Evolutionary conservation across 2,797 vertebrate genomes (phyloP), one percentile per base, ranked within the genome.

Genomic region (Centroberyx gerrardi): DNA sequence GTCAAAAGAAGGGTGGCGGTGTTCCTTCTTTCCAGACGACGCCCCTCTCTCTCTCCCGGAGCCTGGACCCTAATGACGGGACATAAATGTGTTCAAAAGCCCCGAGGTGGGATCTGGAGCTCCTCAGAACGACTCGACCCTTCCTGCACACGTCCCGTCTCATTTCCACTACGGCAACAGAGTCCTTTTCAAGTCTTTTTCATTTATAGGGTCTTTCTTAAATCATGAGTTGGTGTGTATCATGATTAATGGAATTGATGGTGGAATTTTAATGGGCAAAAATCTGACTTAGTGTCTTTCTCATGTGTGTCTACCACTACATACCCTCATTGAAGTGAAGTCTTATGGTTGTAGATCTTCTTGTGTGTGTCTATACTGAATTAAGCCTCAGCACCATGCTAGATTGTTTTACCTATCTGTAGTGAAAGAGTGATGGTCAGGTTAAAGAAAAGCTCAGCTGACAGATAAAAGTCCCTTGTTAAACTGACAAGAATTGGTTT

Each of bases 111-210:
- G 62, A 72, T 82, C 74, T 82, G 74, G 68, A 67, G 80, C 76
- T 76, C 70, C 66, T 59, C 56, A 22, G 49, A 62, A 63, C 65
- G 33, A 33, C 73, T 42, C 12, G 49, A 52, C 70, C 86, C 87
- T 80, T 84, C 85, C 84, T 82, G 76, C 66, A 42, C 72, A 68
- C 56, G 87, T 83, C 86, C 72, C 56, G 15, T 81, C 77, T 90
- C 68, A 90, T 93, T 92, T 76, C 85, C 84, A 76, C 3, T 7
- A 42, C 55, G 68, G 72, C 72, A 88, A 76, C 40, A 29, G 28
- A 79, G 51, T 31, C n/a, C n/a, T 52, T 83, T 86, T 81, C n/a
- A 60, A 63, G 8, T 73, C 60, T 15, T 53, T 36, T 66, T 72
- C 14, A 53, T 71, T 55, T 62, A 22, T 66, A 8, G 5, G 59